These are phyloP conservation scores for Drosophila yooni DNA, from an alignment of 2,888 invertebrate species.

Conservation along the genomic window DNA sequence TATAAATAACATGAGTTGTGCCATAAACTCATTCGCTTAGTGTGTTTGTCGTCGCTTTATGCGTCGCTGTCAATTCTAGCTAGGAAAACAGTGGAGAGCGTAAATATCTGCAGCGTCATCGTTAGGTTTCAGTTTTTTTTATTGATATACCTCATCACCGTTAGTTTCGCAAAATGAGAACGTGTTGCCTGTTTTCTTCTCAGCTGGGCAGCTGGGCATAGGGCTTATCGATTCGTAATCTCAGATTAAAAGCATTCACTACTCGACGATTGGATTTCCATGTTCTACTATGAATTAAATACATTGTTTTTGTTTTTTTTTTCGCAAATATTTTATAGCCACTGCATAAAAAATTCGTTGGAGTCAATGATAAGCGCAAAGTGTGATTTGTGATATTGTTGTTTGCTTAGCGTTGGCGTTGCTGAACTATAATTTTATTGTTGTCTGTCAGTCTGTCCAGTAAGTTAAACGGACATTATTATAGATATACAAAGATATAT, in stretches of 20 bases:
- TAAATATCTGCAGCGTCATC: constrained; percentile 66
- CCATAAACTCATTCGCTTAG: constrained; percentile 36
- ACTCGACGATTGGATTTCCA: constrained; percentile 35
- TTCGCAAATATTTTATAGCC: constrained; percentile 35
- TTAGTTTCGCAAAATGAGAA: constrained; percentile 56
- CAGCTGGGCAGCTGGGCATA: constrained; percentile 36
- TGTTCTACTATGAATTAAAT: constrained; percentile 32
- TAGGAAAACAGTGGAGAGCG: constrained; percentile 45
- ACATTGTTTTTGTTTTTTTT: constrained; percentile 22
- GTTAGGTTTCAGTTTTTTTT: constrained; percentile 65
- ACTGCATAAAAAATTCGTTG: constrained; percentile 11
- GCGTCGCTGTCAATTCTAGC: constrained; percentile 24
- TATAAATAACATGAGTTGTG: constrained; percentile 33
- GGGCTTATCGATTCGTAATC: constrained; percentile 54
- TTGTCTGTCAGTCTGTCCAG: background rate
- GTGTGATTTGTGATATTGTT: constrained; percentile 23
- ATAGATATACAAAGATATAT: constrained; percentile 19
- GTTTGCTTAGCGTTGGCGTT: background rate
- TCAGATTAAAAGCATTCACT: constrained; percentile 58
- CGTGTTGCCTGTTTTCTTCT: constrained; percentile 19
- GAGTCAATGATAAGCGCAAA: constrained; percentile 33
- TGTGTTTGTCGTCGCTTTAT: background rate
- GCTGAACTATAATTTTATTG: constrained; percentile 1
- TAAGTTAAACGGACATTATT: constrained; percentile 18
- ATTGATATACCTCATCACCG: constrained; percentile 59